Evolutionary conservation across 1,140 invertebrate species (phyloP).

Genomic region (Cherax quadricarinatus): DNA sequence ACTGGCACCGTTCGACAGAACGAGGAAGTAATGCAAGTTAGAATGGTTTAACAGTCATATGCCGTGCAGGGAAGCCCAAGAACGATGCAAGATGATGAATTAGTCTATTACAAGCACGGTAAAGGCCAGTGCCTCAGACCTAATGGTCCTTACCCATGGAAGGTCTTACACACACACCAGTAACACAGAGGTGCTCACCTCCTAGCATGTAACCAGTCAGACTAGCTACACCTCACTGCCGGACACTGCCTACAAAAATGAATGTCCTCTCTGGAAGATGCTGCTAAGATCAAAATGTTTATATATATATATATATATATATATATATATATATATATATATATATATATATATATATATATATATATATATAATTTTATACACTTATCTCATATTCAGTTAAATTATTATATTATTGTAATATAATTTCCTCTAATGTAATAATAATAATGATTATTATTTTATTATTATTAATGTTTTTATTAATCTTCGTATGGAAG

Average conservation of each 20-base stretch:
- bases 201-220: neutral
- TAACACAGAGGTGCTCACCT: neutral
- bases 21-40: slow-evolving; percentile 60
- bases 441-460: too few relatives aligned
- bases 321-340: slow-evolving; percentile 49
- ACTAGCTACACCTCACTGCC: slow-evolving; percentile 8
- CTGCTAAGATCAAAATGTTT: neutral
- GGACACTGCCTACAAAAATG: too few relatives aligned
- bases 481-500: too few relatives aligned
- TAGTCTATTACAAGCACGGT: slow-evolving; percentile 67
- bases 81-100: slow-evolving; percentile 62
- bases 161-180: slow-evolving; percentile 25
- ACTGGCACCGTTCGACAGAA: slow-evolving; percentile 20
- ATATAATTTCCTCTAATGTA: too few relatives aligned
- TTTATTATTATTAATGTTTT: too few relatives aligned
- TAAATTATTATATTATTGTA: too few relatives aligned
- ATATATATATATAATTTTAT: neutral
- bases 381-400: too few relatives aligned
- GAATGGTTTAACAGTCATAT: slow-evolving; percentile 62
- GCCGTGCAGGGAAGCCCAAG: slow-evolving; percentile 52
- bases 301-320: slow-evolving; percentile 35
- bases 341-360: slow-evolving; percentile 39
- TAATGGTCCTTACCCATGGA: slow-evolving; percentile 65
- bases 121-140: slow-evolving; percentile 52
- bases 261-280: neutral